Base-by-base conservation (phyloP, 2,888 invertebrate species). In the Dolichopus griseipennis region DNA sequence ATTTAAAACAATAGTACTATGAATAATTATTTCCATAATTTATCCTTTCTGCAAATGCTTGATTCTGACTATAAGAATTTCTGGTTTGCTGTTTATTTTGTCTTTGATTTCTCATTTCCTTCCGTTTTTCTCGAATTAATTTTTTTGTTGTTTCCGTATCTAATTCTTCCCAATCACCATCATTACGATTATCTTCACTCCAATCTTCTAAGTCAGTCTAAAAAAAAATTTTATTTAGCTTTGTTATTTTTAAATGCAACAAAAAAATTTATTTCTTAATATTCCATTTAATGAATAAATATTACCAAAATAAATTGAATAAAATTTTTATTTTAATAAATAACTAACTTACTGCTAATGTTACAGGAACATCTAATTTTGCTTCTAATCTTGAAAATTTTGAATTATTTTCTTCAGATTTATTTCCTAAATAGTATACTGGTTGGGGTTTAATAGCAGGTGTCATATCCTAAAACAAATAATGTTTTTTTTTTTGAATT, bases 391-490 rank as follows among this genome's bases (percentile, higher is more conserved):
- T 81, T 6, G 83, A 80, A 37, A 82, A 78, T 70, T 81, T 81
- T 67, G 74, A 75, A 65, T 75, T 73, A 65, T 74, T 74, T 68
- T 73, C 69, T 21, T 66, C 69, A 21, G 69, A 66, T 64, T 80
- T 80, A 68, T 81, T 78, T 67, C 78, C 81, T 34, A 87, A 77
- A 67, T 85, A 78, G 65, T 87, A 75, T 77, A 86, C 87, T 0
- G 82, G 80, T 75, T 87, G 88, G 67, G 81, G 84, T 20, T 85
- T 86, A 61, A 88, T 87, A 70, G 81, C 83, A 12, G 88, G 88
- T 37, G 85, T 79, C 85, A 88, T 85, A 73, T 87, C 86, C 85
- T 85, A 41, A 22, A 69, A 64, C 67, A 27, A 67, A 37, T 64
- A 52, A 64, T 27, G 33, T 21, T 5, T 27, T 27, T 27, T 27